Conservation (phyloP, 2,888 invertebrate species). For the Chrysolina americana region DNA sequence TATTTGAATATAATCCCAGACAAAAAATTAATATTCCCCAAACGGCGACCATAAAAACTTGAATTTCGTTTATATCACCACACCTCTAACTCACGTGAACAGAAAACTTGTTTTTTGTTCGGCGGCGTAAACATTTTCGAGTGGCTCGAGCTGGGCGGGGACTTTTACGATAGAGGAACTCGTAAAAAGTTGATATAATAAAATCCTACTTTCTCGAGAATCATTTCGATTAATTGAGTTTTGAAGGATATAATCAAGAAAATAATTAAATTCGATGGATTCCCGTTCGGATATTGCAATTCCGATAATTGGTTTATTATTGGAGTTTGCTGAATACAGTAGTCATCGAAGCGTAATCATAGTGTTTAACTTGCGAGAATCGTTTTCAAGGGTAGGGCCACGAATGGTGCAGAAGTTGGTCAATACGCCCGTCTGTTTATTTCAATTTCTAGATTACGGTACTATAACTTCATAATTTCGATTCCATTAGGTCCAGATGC, state of each 20-base stretch:
- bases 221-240: slow-evolving; percentile 29
- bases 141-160: background rate
- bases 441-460: background rate
- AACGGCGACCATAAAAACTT: slow-evolving; percentile 3
- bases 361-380: slow-evolving; percentile 14
- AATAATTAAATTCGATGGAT: slow-evolving; percentile 12
- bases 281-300: slow-evolving; percentile 19
- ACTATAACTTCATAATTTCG: background rate
- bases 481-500: background rate
- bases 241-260: slow-evolving; percentile 27
- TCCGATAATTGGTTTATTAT: slow-evolving; percentile 20
- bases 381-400: background rate
- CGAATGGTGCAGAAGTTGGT: background rate
- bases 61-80: background rate
- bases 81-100: slow-evolving; percentile 19
- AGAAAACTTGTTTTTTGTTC: background rate
- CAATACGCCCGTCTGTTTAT: background rate
- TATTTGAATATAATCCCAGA: background rate
- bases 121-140: background rate
- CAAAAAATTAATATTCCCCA: slow-evolving; percentile 9
- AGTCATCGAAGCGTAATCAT: slow-evolving; percentile 7
- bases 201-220: slow-evolving; percentile 15
- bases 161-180: slow-evolving; percentile 13
- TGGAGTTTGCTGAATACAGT: slow-evolving; percentile 16
- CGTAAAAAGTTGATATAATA: slow-evolving; percentile 29